phyloP scores from a whole-genome alignment of 2,113 vertebrate species.

The Cyanocitta stelleri region DNA sequence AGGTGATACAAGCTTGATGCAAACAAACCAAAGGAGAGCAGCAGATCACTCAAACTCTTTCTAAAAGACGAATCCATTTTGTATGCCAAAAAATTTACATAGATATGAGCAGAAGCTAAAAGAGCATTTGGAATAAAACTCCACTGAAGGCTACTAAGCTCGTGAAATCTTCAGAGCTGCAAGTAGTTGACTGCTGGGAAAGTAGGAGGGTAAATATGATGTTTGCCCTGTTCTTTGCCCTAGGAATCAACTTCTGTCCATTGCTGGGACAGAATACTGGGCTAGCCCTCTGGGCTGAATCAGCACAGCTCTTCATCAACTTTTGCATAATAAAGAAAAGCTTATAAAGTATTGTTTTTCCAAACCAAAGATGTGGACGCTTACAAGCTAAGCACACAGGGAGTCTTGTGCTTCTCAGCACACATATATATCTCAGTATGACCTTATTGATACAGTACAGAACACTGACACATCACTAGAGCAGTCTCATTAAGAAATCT shows the following conservation, averaged over 20 bases:
- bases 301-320: neutral
- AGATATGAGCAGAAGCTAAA: neutral
- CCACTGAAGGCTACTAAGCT: neutral
- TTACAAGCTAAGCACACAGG: neutral
- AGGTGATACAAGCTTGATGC: neutral
- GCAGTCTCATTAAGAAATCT: neutral
- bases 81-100: neutral
- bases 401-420: neutral
- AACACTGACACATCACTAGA: neutral
- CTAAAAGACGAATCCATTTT: neutral
- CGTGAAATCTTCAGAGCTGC: neutral
- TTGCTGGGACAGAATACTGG: neutral
- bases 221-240: neutral
- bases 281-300: neutral
- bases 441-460: neutral
- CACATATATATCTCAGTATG: fast-evolving
- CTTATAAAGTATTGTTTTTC: neutral
- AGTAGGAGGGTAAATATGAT: neutral
- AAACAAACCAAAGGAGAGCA: neutral
- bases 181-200: neutral
- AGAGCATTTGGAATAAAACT: neutral
- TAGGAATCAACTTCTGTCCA: neutral
- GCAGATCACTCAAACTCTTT: neutral
- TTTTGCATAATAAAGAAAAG: neutral
- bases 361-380: neutral